Evolutionary conservation across 2,888 invertebrate species (phyloP).

Genomic region (Nomada ruficornis): DNA sequence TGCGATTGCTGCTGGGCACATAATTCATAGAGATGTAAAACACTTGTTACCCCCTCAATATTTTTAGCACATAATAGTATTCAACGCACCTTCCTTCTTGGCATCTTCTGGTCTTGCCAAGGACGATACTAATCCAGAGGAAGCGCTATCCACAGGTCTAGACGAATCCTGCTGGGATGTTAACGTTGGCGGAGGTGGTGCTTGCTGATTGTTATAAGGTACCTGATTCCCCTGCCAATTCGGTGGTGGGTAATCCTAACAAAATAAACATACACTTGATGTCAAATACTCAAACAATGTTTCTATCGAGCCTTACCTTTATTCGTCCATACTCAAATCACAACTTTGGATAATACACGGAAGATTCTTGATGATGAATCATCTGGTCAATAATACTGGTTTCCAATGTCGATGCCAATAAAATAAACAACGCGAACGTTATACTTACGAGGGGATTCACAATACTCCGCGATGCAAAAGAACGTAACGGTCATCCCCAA

Average conservation of each 20-base stretch:
- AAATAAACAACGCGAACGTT: slow-evolving; percentile 72
- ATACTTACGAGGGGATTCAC: slow-evolving; percentile 73
- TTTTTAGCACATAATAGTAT: neutral
- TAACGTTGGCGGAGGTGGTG: slow-evolving; percentile 77
- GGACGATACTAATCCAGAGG: slow-evolving; percentile 70
- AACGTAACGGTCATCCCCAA: slow-evolving; percentile 47
- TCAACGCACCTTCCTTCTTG: slow-evolving; percentile 82
- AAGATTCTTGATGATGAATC: slow-evolving; percentile 73
- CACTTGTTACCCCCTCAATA: neutral
- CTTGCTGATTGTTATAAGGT: slow-evolving; percentile 80
- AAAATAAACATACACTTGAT: slow-evolving; percentile 70
- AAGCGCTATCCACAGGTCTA: slow-evolving; percentile 74
- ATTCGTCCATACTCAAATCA: slow-evolving; percentile 72
- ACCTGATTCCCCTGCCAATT: slow-evolving; percentile 82
- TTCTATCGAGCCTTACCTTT: slow-evolving; percentile 78
- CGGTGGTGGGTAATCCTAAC: slow-evolving; percentile 81
- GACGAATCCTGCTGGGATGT: slow-evolving; percentile 73
- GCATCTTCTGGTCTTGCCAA: slow-evolving; percentile 81
- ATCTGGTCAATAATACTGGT: slow-evolving; percentile 69
- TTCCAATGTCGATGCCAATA: slow-evolving; percentile 70
- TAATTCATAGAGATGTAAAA: slow-evolving; percentile 37
- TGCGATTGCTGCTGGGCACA: slow-evolving; percentile 88
- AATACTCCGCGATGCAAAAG: slow-evolving; percentile 46
- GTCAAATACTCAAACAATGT: slow-evolving; percentile 49
- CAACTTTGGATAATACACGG: slow-evolving; percentile 76